Conservation (phyloP, 2,888 invertebrate species). For the Cerastis leucographa region DNA sequence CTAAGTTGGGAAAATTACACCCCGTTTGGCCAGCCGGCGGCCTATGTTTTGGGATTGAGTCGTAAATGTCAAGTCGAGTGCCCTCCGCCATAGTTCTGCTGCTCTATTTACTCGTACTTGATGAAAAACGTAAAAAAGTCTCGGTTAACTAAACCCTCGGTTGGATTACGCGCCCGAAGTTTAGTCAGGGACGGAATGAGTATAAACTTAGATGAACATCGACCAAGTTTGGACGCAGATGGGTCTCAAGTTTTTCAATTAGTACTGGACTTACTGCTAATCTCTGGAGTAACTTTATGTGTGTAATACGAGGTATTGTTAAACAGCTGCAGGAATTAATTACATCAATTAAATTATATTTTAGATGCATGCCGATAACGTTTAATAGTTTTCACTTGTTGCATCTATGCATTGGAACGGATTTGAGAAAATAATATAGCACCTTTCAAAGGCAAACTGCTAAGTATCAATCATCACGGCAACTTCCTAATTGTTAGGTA, state of each 20-base stretch:
- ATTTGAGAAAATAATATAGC: slow-evolving; percentile 17
- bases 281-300: slow-evolving; percentile 64
- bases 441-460: slow-evolving; percentile 58
- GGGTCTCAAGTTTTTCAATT: slow-evolving; percentile 79
- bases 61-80: slow-evolving; percentile 89
- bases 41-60: slow-evolving; percentile 88
- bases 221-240: slow-evolving; percentile 72
- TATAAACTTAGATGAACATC: slow-evolving; percentile 80
- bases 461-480: slow-evolving; percentile 77
- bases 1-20: slow-evolving; percentile 82
- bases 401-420: background rate
- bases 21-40: slow-evolving; percentile 81
- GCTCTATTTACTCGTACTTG: slow-evolving; percentile 84
- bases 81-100: slow-evolving; percentile 83
- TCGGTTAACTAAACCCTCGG: slow-evolving; percentile 75
- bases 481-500: slow-evolving; percentile 77
- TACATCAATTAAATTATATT: slow-evolving; percentile 55
- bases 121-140: slow-evolving; percentile 79
- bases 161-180: slow-evolving; percentile 78
- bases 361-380: slow-evolving; percentile 13
- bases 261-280: slow-evolving; percentile 70
- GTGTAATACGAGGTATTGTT: slow-evolving; percentile 53
- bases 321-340: slow-evolving; percentile 62
- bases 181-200: slow-evolving; percentile 73
- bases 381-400: slow-evolving; percentile 38